Evolutionary conservation across 2,797 vertebrate species (phyloP).

Genomic region (Euphonia xanthogaster): DNA sequence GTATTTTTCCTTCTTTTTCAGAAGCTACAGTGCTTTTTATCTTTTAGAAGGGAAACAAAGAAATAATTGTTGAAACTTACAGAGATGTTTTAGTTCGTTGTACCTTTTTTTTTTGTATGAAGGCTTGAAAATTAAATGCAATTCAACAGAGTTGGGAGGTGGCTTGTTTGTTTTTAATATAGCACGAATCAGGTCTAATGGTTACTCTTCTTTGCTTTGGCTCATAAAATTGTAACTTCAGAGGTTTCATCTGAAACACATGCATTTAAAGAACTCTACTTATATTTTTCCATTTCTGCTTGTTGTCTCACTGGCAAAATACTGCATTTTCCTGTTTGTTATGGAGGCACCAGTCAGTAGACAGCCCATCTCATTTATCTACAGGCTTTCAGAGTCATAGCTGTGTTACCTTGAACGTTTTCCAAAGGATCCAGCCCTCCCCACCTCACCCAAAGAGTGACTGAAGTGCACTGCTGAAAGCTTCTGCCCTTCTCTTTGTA

Average conservation of each 20-base stretch:
- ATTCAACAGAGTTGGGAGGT: background rate
- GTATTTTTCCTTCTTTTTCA: constrained; percentile 57
- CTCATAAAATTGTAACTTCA: background rate
- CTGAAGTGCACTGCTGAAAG: background rate
- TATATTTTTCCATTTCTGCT: background rate
- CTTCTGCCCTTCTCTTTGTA: background rate
- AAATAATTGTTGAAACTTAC: background rate
- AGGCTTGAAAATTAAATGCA: background rate
- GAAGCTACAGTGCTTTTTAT: background rate
- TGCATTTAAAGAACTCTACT: background rate
- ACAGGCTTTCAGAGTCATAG: background rate
- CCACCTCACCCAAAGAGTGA: background rate
- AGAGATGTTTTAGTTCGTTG: background rate
- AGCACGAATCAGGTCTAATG: background rate
- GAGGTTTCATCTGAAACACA: background rate
- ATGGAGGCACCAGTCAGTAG: accelerated
- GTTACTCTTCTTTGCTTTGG: background rate
- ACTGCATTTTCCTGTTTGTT: background rate
- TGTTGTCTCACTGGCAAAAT: background rate
- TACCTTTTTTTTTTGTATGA: background rate
- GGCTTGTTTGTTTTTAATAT: background rate
- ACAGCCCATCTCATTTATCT: background rate
- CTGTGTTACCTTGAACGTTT: background rate
- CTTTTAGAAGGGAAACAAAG: background rate
- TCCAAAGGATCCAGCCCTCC: background rate